A percentile compares a stretch with the other conserved stretches of the same genome.
These are phyloP conservation scores for Empidonax traillii DNA, from an alignment of 2,113 vertebrate genomes.

Conservation along the genomic window DNA sequence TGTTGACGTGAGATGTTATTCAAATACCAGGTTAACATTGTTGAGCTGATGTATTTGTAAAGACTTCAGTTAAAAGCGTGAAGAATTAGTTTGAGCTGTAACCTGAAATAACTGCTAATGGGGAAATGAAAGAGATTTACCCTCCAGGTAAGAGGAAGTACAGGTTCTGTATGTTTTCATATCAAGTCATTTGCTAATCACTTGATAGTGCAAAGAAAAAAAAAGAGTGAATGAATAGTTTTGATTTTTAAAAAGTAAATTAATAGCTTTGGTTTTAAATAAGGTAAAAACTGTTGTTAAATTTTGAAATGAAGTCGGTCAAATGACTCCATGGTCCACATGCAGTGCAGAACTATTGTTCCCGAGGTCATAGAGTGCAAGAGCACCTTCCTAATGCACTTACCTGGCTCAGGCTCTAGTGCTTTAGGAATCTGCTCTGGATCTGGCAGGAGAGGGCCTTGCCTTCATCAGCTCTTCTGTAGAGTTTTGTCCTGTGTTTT, in stretches of 20 bases:
- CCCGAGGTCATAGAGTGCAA: background rate
- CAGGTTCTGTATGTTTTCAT: background rate
- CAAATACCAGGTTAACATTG: accelerated
- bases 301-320: background rate
- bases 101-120: background rate
- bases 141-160: background rate
- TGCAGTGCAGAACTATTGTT: background rate
- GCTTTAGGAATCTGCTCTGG: background rate
- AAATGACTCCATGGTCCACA: background rate
- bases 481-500: background rate
- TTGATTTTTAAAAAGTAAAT: background rate
- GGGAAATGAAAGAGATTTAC: background rate
- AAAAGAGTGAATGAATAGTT: background rate
- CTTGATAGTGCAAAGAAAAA: background rate
- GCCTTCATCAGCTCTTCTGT: background rate
- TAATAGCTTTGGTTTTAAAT: background rate
- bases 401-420: background rate
- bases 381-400: background rate
- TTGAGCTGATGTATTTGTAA: background rate
- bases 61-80: background rate
- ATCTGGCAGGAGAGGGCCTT: background rate
- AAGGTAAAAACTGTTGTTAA: background rate
- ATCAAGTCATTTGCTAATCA: background rate
- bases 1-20: background rate
- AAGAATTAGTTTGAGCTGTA: background rate